Evolutionary conservation across 2,888 invertebrate species (phyloP).

Genomic region (Chrysodeixis includens): DNA sequence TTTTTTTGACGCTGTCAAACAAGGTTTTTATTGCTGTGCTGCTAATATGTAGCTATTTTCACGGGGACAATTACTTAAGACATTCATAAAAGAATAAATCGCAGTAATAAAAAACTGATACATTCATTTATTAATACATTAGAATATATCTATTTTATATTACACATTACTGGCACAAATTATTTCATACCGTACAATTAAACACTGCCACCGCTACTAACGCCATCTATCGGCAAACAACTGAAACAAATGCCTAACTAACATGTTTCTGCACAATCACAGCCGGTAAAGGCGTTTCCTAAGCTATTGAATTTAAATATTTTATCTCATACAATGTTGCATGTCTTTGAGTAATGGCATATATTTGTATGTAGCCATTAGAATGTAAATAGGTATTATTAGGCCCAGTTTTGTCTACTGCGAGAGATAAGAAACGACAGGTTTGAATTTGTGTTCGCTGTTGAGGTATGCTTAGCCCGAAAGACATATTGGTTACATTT

Average conservation of each 20-base stretch:
- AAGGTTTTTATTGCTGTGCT: too few species aligned
- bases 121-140: too few species aligned
- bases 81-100: too few species aligned
- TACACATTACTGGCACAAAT: too few species aligned
- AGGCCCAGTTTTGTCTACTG: conserved; percentile 37
- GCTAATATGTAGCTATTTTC: too few species aligned
- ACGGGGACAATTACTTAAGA: too few species aligned
- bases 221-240: neutral
- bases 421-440: conserved; percentile 13
- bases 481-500: too few species aligned
- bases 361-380: conserved; percentile 58
- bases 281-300: neutral
- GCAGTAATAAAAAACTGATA: too few species aligned
- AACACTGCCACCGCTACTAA: too few species aligned
- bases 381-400: conserved; percentile 63
- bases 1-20: too few species aligned
- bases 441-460: conserved; percentile 12
- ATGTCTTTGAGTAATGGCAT: conserved; percentile 39
- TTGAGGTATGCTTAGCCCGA: neutral
- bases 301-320: conserved; percentile 19
- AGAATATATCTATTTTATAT: too few species aligned
- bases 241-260: neutral
- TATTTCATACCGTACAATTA: too few species aligned
- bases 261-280: neutral
- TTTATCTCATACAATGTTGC: conserved; percentile 48